These are phyloP conservation scores for Silurus lanzhouensis DNA, from an alignment of 2,797 vertebrate genomes.

Conservation along the genomic window DNA sequence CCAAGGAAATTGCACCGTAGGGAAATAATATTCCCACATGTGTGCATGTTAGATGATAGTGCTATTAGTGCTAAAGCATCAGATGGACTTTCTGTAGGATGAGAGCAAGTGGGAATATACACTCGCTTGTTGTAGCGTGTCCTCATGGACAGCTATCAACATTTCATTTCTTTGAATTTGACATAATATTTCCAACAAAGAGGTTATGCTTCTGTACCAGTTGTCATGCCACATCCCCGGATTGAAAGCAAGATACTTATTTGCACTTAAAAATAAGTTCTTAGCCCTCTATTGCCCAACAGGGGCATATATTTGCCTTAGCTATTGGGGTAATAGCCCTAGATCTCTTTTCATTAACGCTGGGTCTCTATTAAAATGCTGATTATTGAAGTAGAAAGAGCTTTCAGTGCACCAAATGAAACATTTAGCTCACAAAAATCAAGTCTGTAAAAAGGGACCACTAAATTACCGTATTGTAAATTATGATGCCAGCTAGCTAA, in stretches of 20 bases:
- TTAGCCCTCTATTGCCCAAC: neutral
- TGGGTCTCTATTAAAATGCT: neutral
- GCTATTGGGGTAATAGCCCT: neutral
- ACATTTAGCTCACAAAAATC: neutral
- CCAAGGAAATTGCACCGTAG: constrained; percentile 2
- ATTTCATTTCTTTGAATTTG: neutral
- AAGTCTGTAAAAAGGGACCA: neutral
- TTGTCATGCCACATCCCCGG: neutral
- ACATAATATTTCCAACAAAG: neutral
- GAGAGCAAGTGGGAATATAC: neutral
- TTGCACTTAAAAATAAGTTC: neutral
- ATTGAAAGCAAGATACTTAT: neutral
- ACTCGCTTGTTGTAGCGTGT: too few relatives aligned
- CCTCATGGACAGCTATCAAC: neutral
- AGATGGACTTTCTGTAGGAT: constrained; percentile 14
- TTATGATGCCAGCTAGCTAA: neutral
- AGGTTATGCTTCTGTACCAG: neutral
- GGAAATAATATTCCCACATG: constrained; percentile 34
- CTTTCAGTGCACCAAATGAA: constrained; percentile 3
- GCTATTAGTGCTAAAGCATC: constrained; percentile 44
- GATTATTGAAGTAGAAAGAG: neutral
- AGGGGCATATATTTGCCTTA: neutral
- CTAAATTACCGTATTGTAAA: neutral
- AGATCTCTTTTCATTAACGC: constrained; percentile 4
- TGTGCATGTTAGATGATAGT: constrained; percentile 35